These are phyloP conservation scores for Gnathonemus echidnorhynchus DNA, from an alignment of 2,113 vertebrate genomes.

Conservation along the genomic window DNA sequence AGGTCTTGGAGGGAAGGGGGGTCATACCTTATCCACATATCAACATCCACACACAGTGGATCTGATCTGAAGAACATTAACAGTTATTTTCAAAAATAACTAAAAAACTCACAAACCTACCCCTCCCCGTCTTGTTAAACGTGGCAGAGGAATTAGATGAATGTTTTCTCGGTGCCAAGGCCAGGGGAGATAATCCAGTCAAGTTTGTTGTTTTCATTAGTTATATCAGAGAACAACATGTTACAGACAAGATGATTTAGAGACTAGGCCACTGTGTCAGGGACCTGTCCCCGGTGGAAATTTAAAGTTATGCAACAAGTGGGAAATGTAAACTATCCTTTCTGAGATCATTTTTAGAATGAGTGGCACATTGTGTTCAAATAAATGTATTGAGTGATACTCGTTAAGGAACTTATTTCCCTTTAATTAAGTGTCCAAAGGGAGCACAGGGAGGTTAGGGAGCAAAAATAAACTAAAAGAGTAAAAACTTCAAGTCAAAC, in stretches of 20 bases:
- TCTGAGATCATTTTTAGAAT: background rate
- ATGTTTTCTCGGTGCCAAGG: slow-evolving; percentile 43
- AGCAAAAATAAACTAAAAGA: background rate
- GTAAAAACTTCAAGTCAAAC: background rate
- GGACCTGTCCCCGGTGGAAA: slow-evolving; percentile 32
- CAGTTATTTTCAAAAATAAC: background rate
- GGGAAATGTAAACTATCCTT: background rate
- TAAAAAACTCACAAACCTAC: background rate
- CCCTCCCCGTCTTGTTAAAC: background rate
- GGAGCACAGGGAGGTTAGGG: too few species aligned
- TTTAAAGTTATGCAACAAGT: background rate
- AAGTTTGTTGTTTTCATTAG: slow-evolving; percentile 38
- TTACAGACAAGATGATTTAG: slow-evolving; percentile 43
- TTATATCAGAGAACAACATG: slow-evolving; percentile 47
- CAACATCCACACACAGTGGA: background rate
- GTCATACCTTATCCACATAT: background rate
- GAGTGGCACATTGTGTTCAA: background rate
- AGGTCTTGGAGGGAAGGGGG: background rate
- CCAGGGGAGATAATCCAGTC: slow-evolving; percentile 19
- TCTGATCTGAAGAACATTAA: background rate
- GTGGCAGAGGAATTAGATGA: background rate
- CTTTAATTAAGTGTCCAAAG: background rate
- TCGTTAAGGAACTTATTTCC: background rate
- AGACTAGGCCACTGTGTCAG: slow-evolving; percentile 41
- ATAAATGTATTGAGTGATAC: background rate